Conservation (phyloP, 2,113 vertebrate genomes). For the Scortum barcoo region DNA sequence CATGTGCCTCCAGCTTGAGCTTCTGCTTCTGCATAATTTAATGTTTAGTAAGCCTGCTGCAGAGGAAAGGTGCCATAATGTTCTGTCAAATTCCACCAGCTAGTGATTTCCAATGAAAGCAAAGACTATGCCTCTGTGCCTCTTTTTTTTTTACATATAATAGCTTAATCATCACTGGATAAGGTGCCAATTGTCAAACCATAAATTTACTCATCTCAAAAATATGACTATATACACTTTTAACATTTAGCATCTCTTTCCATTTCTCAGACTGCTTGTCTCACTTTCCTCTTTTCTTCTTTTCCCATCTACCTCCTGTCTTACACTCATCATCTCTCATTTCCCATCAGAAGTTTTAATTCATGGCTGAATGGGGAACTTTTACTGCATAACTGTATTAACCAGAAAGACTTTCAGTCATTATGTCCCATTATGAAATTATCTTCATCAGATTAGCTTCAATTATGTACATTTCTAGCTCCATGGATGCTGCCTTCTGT, state of each 20-base stretch:
- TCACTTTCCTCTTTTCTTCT: background rate
- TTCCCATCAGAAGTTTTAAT: slow-evolving; percentile 57
- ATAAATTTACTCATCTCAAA: slow-evolving; percentile 5
- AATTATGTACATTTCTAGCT: slow-evolving; percentile 44
- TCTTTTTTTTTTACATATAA: background rate
- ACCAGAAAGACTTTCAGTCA: slow-evolving; percentile 41
- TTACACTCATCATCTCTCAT: slow-evolving; percentile 10
- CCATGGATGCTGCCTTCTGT: slow-evolving; percentile 26
- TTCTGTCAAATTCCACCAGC: slow-evolving; percentile 34
- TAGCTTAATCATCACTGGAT: slow-evolving; percentile 18
- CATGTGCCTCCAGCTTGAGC: slow-evolving; percentile 22
- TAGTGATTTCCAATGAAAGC: slow-evolving; percentile 14
- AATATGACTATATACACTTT: slow-evolving; percentile 27
- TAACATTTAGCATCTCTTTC: background rate
- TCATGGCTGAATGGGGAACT: slow-evolving; percentile 33
- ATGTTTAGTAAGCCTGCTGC: slow-evolving; percentile 47
- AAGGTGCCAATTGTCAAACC: slow-evolving; percentile 22
- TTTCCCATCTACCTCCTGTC: slow-evolving; percentile 12
- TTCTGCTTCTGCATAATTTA: slow-evolving; percentile 52
- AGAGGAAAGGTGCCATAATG: slow-evolving; percentile 33
- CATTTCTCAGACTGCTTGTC: slow-evolving; percentile 11
- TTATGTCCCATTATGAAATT: slow-evolving; percentile 43
- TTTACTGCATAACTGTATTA: slow-evolving; percentile 47
- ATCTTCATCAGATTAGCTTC: slow-evolving; percentile 55
- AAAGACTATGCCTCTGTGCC: slow-evolving; percentile 6